Evolutionary conservation across 2,113 vertebrate genomes (phyloP).

Genomic region (Tor tambroides): DNA sequence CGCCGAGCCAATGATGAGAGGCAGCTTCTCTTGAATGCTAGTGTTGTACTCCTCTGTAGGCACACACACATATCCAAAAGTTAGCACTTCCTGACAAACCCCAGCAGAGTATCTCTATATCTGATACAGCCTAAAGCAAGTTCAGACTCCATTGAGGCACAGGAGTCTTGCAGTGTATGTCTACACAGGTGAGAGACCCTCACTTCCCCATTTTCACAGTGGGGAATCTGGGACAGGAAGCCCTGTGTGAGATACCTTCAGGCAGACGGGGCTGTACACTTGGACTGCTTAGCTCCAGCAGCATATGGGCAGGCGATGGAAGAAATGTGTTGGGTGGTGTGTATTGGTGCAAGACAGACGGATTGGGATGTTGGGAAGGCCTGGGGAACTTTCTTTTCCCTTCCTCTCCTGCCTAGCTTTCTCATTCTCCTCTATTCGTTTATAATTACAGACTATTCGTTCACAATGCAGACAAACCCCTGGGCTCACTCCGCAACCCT

Average conservation of each 20-base stretch:
- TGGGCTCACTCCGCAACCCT: constrained; percentile 38
- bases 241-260: constrained; percentile 40
- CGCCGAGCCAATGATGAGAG: constrained; percentile 94
- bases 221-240: constrained; percentile 36
- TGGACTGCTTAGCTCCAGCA: constrained; percentile 53
- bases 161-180: constrained; percentile 14
- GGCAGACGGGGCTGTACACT: constrained; percentile 41
- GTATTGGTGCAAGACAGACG: constrained; percentile 70
- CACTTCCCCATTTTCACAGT: background rate
- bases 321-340: constrained; percentile 65
- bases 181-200: constrained; percentile 38
- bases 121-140: constrained; percentile 25
- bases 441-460: constrained; percentile 50
- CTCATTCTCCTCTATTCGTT: constrained; percentile 12
- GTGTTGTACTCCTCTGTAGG: constrained; percentile 92
- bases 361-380: constrained; percentile 61
- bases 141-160: background rate
- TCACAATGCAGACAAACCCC: constrained; percentile 52
- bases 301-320: constrained; percentile 74
- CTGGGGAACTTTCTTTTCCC: constrained; percentile 46
- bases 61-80: constrained; percentile 12
- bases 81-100: constrained; percentile 43
- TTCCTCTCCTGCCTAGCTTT: constrained; percentile 3
- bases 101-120: constrained; percentile 33
- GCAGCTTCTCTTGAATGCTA: constrained; percentile 97